phyloP scores from a whole-genome alignment of 1,140 invertebrate genomes.

The Drosophila obscura region DNA sequence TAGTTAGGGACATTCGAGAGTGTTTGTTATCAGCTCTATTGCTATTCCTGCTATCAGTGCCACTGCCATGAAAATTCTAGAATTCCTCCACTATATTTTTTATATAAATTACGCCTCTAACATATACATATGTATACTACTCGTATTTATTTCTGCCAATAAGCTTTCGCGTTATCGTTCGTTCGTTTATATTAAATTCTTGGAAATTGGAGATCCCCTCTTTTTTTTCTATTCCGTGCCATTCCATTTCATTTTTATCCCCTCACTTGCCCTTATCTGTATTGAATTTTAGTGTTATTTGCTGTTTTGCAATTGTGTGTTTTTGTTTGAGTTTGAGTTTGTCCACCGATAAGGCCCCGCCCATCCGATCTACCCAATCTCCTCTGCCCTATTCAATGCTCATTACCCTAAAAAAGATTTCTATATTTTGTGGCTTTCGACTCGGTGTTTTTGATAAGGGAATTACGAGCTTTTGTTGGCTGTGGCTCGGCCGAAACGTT shows the following conservation, averaged over 20 bases:
- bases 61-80: constrained; percentile 50
- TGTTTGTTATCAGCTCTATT: constrained; percentile 46
- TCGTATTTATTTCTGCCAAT: neutral
- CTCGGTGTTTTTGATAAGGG: constrained; percentile 21
- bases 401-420: constrained; percentile 33
- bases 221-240: constrained; percentile 9
- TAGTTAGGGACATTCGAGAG: constrained; percentile 9
- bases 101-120: neutral
- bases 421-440: constrained; percentile 8
- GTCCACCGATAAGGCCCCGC: constrained; percentile 28
- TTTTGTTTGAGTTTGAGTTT: constrained; percentile 12
- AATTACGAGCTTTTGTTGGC: constrained; percentile 36
- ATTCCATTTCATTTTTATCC: constrained; percentile 25
- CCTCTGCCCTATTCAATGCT: constrained; percentile 5
- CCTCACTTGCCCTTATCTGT: constrained; percentile 23
- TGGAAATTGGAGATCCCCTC: constrained; percentile 44
- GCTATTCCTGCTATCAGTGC: no score
- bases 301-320: constrained; percentile 68
- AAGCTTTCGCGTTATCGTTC: constrained; percentile 34
- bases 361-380: constrained; percentile 29
- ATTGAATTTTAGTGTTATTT: constrained; percentile 49
- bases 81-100: constrained; percentile 22
- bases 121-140: no score
- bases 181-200: constrained; percentile 28
- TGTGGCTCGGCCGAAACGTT: constrained; percentile 57